Evolutionary conservation across 2,888 invertebrate species (phyloP).

Genomic region (Copidosoma aretas): DNA sequence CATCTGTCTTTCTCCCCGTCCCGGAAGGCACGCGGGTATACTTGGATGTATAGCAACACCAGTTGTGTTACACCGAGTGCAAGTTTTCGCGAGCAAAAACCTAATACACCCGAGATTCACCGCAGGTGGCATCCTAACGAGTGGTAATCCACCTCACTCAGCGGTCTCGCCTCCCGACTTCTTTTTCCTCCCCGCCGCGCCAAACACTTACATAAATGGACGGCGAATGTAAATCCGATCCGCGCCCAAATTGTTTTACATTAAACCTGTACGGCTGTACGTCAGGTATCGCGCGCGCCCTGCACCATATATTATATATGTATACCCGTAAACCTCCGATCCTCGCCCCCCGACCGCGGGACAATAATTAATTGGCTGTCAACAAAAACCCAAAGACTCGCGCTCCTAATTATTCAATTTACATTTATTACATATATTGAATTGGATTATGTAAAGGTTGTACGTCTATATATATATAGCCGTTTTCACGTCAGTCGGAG

Average conservation of each 20-base stretch:
- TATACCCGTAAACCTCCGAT: slow-evolving; percentile 1
- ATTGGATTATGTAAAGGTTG: not conserved
- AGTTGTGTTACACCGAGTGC: slow-evolving; percentile 5
- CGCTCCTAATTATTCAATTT: slow-evolving; percentile 1
- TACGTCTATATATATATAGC: not conserved
- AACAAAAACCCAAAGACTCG: not conserved
- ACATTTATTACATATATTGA: not conserved
- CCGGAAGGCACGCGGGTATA: too few species aligned
- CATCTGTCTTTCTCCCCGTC: not conserved
- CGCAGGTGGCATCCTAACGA: slow-evolving; percentile 30
- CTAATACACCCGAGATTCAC: slow-evolving; percentile 20
- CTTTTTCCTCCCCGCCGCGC: too few species aligned
- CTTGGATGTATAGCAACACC: too few species aligned
- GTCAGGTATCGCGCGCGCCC: too few species aligned
- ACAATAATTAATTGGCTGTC: not conserved
- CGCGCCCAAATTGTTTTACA: slow-evolving; percentile 3
- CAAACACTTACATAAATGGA: not conserved
- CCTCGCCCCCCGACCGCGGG: too few species aligned
- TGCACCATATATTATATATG: not conserved
- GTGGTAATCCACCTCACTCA: not conserved
- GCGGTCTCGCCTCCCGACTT: not conserved
- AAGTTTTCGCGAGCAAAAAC: slow-evolving; percentile 23
- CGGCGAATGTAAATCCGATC: not conserved
- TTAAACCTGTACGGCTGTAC: too few species aligned
- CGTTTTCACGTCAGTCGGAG: not conserved